Evolutionary conservation across 2,797 vertebrate species (phyloP).

Genomic region (Numenius phaeopus): DNA sequence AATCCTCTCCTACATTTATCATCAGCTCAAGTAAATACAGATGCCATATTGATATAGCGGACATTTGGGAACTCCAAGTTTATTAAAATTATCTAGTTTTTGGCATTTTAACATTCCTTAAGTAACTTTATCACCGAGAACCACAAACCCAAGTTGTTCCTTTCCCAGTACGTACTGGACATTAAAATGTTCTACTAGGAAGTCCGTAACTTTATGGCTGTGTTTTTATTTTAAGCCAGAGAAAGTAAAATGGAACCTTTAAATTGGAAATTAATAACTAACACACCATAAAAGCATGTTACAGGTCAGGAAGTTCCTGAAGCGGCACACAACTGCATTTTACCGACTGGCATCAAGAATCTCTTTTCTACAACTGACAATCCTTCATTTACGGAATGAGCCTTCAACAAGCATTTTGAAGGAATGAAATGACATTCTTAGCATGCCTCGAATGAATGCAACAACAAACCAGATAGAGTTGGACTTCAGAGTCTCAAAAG

Average conservation of each 20-base stretch:
- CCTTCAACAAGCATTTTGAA: background rate
- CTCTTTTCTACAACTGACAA: background rate
- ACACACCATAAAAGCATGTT: background rate
- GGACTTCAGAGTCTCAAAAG: background rate
- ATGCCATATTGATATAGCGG: background rate
- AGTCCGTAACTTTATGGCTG: background rate
- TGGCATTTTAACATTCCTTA: background rate
- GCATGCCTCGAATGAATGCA: background rate
- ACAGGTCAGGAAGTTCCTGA: background rate
- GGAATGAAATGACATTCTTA: background rate
- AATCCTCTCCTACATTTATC: background rate
- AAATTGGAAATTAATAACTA: background rate
- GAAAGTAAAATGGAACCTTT: background rate
- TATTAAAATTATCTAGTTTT: background rate
- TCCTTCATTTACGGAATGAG: background rate
- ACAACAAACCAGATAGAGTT: background rate
- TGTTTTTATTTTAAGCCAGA: background rate
- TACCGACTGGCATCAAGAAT: background rate
- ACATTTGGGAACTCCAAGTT: background rate
- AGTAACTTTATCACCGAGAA: background rate
- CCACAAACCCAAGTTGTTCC: background rate
- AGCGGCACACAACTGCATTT: background rate
- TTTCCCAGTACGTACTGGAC: background rate
- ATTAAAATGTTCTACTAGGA: background rate
- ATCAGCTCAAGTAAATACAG: background rate